Percentiles rank a stretch among this genome's conserved stretches.
Evolutionary conservation across 2,797 vertebrate genomes (phyloP).

Genomic region (Ciconia nigra): DNA sequence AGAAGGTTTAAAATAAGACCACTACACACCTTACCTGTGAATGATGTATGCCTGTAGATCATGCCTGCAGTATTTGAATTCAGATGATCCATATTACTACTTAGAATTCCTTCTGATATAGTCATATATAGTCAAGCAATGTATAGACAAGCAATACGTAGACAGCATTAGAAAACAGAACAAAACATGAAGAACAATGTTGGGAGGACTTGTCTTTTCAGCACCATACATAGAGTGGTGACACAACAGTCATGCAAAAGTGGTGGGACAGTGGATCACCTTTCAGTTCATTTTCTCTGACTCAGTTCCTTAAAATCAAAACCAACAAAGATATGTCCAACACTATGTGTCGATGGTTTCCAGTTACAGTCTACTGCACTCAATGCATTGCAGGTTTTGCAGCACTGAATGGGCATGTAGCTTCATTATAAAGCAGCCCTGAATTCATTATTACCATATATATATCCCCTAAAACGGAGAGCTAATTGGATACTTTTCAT

Average conservation of each 20-base stretch:
- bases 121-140: not conserved
- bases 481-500: not conserved
- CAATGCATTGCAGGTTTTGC: not conserved
- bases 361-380: not conserved
- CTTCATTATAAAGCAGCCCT: not conserved
- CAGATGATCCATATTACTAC: not conserved
- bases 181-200: not conserved
- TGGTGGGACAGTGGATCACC: not conserved
- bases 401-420: not conserved
- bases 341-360: not conserved
- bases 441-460: not conserved
- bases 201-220: not conserved
- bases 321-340: not conserved
- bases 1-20: not conserved
- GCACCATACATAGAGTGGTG: rapidly evolving
- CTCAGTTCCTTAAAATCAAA: not conserved
- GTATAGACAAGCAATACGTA: not conserved
- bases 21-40: not conserved
- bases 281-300: not conserved
- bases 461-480: not conserved
- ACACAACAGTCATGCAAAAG: not conserved
- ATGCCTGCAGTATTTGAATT: not conserved
- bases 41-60: not conserved
- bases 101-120: not conserved
- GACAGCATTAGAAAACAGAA: not conserved